Percentiles rank a stretch among this genome's conserved stretches.
phyloP scores from a whole-genome alignment of 2,797 vertebrate species.

The Platalea minor region DNA sequence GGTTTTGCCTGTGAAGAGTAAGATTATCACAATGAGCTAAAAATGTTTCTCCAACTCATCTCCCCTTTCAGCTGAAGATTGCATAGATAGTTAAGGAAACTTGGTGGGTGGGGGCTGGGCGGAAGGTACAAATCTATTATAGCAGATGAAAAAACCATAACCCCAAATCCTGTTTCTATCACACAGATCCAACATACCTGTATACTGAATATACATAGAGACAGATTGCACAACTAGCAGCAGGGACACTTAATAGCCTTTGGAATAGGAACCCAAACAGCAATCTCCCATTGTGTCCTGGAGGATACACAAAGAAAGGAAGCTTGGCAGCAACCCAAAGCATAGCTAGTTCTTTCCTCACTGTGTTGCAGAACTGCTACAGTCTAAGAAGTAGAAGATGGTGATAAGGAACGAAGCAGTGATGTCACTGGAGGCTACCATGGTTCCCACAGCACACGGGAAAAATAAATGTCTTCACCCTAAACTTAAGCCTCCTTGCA shows the following conservation, averaged over 20 bases:
- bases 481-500: neutral
- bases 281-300: neutral
- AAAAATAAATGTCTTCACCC: neutral
- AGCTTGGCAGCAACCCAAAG: neutral
- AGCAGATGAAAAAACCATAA: neutral
- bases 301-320: neutral
- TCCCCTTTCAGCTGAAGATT: neutral
- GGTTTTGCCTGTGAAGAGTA: neutral
- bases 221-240: neutral
- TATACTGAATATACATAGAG: fast-evolving
- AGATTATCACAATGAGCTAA: neutral
- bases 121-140: neutral
- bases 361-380: neutral
- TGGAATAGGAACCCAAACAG: neutral
- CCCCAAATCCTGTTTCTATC: neutral
- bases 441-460: neutral
- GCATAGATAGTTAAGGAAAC: neutral
- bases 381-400: neutral
- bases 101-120: too few relatives aligned
- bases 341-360: neutral
- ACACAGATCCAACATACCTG: neutral
- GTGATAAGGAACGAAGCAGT: neutral
- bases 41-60: neutral
- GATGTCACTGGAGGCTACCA: neutral
- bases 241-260: neutral